A percentile compares a stretch with the other conserved stretches of the same genome.
phyloP scores from a whole-genome alignment of 1,140 invertebrate species.

The Rhyzopertha dominica region DNA sequence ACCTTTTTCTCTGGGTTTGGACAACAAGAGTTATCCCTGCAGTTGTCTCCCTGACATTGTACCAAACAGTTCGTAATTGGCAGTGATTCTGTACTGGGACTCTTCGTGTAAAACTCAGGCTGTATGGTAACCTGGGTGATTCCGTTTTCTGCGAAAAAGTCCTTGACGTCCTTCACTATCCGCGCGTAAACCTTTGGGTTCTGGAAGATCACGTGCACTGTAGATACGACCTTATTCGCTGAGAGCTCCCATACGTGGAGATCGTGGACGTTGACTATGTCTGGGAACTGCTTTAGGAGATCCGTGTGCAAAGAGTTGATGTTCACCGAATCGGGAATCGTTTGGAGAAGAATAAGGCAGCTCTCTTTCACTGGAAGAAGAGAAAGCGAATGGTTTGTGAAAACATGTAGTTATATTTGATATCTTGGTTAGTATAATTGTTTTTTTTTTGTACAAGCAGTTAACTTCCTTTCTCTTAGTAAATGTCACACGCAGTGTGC shows the following conservation, averaged over 20 bases:
- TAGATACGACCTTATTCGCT: constrained; percentile 62
- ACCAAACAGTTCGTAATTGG: constrained; percentile 34
- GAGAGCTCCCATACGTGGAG: constrained; percentile 78
- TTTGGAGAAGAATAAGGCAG: constrained; percentile 71
- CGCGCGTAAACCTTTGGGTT: constrained; percentile 58
- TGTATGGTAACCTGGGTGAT: constrained; percentile 74
- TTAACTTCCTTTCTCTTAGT: too few species aligned
- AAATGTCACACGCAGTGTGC: too few species aligned
- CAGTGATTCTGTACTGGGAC: constrained; percentile 29
- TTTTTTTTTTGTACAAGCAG: too few species aligned
- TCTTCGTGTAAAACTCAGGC: constrained; percentile 61
- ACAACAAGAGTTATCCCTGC: constrained; percentile 39
- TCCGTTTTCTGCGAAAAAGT: constrained; percentile 68
- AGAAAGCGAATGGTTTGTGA: too few species aligned
- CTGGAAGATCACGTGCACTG: constrained; percentile 68
- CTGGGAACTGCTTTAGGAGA: constrained; percentile 66
- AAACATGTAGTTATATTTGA: not conserved
- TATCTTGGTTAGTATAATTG: too few species aligned
- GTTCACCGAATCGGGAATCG: constrained; percentile 74
- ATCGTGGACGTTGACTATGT: constrained; percentile 74
- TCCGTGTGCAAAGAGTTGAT: constrained; percentile 61
- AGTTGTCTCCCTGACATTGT: constrained; percentile 37
- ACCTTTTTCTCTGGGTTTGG: constrained; percentile 14
- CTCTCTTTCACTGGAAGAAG: constrained; percentile 66
- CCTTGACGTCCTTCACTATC: constrained; percentile 58